Evolutionary conservation across 2,888 invertebrate species (phyloP), one percentile per base, ranked within the genome.

Genomic region (Plagodis dolabraria): DNA sequence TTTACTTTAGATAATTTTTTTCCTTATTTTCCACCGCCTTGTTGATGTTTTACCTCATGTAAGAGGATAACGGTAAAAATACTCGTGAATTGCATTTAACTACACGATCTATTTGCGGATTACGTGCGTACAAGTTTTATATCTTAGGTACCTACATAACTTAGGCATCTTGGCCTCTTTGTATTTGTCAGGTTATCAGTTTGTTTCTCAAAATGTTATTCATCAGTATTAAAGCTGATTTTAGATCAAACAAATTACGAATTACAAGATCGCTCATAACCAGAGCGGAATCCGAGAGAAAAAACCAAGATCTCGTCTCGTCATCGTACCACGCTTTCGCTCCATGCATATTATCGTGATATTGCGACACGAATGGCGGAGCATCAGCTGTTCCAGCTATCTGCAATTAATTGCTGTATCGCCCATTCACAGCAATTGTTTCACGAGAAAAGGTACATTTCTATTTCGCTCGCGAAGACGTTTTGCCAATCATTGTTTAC

Each of bases 321-420:
- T 74, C 75, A 65, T 61, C 64, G 68, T 76, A 74, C 67, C 79
- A 77, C 84, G 87, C 87, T 89, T 88, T 88, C 87, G 82, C 83
- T 78, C 80, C 77, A 79, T 82, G 80, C 80, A 80, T 82, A 77
- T 66, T 75, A 79, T 81, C 83, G 84, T 83, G 81, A 77, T 71
- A 75, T 76, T 76, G 75, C 83, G 83, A 78, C 79, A 84, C 86
- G 86, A 85, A 73, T 81, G 80, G 79, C 80, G 74, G 82, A 78
- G 76, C 85, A 87, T 88, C 89, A 89, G 87, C 87, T 89, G 90
- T 88, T 86, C 74, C 73, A 82, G 76, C 76, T 81, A 83, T 84
- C 81, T 82, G 75, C 74, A 83, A 84, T 87, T 83, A 81, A 78
- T 75, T 80, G 82, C 77, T 76, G 81, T 86, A 83, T 83, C 83